Percentiles rank a stretch among this genome's conserved stretches.
Evolutionary conservation across 2,113 vertebrate species (phyloP).

Genomic region (Rynchops niger): DNA sequence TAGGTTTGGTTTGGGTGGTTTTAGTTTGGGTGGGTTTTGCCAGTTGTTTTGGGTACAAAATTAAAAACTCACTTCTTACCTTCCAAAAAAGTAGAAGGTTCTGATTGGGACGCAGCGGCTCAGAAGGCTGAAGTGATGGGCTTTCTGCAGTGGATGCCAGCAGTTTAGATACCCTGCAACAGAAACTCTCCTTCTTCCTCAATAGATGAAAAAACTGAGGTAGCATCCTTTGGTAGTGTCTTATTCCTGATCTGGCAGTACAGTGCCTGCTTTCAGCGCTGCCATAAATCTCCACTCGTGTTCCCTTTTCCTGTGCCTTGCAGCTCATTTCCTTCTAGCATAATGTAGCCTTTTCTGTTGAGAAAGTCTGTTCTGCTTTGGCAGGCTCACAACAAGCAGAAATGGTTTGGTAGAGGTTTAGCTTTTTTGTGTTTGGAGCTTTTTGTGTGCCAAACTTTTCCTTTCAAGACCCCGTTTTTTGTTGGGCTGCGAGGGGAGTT

Average conservation of each 20-base stretch:
- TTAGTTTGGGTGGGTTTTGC: neutral
- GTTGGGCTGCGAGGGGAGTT: neutral
- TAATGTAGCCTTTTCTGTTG: constrained; percentile 68
- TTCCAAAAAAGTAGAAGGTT: neutral
- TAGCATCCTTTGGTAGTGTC: constrained; percentile 36
- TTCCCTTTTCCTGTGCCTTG: constrained; percentile 68
- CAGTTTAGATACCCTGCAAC: neutral
- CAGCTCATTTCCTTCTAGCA: constrained; percentile 67
- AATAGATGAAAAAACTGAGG: neutral
- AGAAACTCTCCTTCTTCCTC: neutral
- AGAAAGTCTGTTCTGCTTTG: constrained; percentile 64
- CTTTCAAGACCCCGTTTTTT: constrained; percentile 48
- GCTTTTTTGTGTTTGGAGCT: constrained; percentile 60
- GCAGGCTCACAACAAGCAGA: constrained; percentile 60
- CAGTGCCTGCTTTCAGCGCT: constrained; percentile 52
- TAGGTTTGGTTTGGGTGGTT: neutral
- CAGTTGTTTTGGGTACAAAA: accelerated
- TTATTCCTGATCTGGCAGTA: constrained; percentile 49
- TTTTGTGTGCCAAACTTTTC: constrained; percentile 50
- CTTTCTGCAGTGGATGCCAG: neutral
- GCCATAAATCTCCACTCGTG: constrained; percentile 65
- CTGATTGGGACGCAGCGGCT: neutral
- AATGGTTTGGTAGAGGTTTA: constrained; percentile 61
- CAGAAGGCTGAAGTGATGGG: too few relatives aligned
- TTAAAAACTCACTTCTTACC: neutral